These are phyloP conservation scores for Chironex yamaguchii DNA, from an alignment of 30 jellyfish, hydroid and myxozoan species.

Conservation along the genomic window DNA sequence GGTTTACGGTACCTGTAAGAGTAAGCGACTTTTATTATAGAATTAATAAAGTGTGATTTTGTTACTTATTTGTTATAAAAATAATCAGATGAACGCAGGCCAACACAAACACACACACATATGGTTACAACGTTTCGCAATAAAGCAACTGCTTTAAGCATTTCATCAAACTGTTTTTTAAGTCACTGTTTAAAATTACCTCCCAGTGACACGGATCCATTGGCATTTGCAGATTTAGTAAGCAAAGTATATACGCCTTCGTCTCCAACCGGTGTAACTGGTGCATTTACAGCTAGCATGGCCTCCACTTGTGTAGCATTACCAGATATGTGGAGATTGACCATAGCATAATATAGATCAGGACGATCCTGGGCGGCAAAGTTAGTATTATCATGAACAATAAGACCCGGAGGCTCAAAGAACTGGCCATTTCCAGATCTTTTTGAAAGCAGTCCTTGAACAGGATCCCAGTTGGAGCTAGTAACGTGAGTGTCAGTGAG, in stretches of 20 bases:
- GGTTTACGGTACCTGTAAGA: too few species aligned
- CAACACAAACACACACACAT: too few species aligned
- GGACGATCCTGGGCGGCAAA: constrained; percentile 71
- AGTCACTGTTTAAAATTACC: too few species aligned
- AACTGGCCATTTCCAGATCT: constrained; percentile 77
- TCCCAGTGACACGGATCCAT: constrained; percentile 68
- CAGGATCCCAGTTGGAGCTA: constrained; percentile 50
- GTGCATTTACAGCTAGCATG: constrained; percentile 83
- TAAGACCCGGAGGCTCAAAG: constrained; percentile 74
- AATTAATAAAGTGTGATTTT: too few species aligned
- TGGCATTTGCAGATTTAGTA: constrained; percentile 63
- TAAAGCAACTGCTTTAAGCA: too few species aligned
- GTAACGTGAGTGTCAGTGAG: neutral
- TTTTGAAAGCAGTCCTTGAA: constrained; percentile 37
- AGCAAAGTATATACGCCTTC: constrained; percentile 85
- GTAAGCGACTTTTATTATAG: too few species aligned
- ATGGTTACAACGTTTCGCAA: too few species aligned
- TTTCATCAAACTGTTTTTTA: too few species aligned
- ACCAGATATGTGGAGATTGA: constrained; percentile 79
- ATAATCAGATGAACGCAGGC: too few species aligned
- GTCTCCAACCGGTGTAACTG: neutral
- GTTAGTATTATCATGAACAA: constrained; percentile 22
- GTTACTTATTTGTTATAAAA: too few species aligned
- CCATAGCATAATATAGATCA: constrained; percentile 78
- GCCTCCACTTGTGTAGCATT: constrained; percentile 70